Conservation (phyloP, 1,140 invertebrate genomes). For the Micrasema longulum region DNA sequence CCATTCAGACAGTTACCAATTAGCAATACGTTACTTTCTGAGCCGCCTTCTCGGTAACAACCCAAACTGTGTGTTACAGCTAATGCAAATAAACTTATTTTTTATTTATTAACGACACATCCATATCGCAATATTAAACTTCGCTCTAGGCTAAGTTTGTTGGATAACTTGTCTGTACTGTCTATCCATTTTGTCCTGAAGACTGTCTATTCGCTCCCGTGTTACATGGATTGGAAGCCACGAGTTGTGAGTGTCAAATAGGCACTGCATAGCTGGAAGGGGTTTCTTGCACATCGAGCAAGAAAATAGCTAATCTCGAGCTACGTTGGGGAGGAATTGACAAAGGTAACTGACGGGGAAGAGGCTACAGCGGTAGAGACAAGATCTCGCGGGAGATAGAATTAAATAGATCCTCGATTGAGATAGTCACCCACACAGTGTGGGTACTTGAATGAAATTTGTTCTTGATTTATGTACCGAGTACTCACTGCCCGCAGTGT, state of each 20-base stretch:
- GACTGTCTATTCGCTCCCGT: neutral
- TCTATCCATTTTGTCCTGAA: too few species aligned
- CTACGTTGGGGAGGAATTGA: neutral
- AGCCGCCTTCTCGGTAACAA: slow-evolving; percentile 8
- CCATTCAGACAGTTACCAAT: slow-evolving; percentile 27
- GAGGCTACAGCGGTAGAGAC: slow-evolving; percentile 10
- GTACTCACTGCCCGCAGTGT: neutral
- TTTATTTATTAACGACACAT: neutral
- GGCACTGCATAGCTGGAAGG: neutral
- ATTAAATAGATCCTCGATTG: slow-evolving; percentile 9
- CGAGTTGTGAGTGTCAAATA: neutral
- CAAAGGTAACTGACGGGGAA: slow-evolving; percentile 15
- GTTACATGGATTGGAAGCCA: slow-evolving; percentile 1
- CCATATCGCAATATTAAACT: too few species aligned
- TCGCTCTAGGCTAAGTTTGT: too few species aligned
- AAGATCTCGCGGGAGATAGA: slow-evolving; percentile 30
- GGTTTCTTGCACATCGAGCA: neutral
- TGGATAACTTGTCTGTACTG: too few species aligned
- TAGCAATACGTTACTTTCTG: slow-evolving; percentile 26
- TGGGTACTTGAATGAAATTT: slow-evolving; percentile 41
- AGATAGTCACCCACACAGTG: slow-evolving; percentile 39
- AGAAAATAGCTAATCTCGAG: slow-evolving; percentile 1
- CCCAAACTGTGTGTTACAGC: neutral
- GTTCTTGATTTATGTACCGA: slow-evolving; percentile 40
- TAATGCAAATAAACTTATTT: slow-evolving; percentile 16